A percentile compares a stretch with the other conserved stretches of the same genome.
These are phyloP conservation scores for Neotragus moschatus DNA, from an alignment of 2,113 vertebrate species.

Conservation along the genomic window DNA sequence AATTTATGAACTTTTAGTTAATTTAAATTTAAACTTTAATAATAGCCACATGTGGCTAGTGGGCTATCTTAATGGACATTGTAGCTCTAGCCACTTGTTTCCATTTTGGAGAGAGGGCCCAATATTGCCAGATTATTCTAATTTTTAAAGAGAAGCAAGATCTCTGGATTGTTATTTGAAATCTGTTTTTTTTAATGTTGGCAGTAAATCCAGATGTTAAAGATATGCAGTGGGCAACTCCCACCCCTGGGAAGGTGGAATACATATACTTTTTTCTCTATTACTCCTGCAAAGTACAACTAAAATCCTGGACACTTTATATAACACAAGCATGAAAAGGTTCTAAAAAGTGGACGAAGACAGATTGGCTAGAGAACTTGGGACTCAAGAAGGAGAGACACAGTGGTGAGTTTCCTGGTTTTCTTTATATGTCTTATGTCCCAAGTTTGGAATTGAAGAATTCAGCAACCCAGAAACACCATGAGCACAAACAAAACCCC, in stretches of 20 bases:
- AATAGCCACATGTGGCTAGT: background rate
- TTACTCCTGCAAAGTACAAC: background rate
- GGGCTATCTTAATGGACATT: background rate
- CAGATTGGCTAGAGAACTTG: background rate
- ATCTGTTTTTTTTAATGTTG: background rate
- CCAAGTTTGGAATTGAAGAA: background rate
- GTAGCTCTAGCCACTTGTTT: background rate
- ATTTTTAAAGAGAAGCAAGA: constrained; percentile 9
- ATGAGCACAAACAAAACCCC: background rate
- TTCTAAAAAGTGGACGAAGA: constrained; percentile 1
- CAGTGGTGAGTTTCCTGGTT: background rate
- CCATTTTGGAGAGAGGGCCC: background rate
- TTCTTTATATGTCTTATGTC: background rate
- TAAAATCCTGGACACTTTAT: background rate
- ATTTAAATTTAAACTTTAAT: background rate
- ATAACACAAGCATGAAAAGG: background rate
- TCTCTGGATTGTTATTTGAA: constrained; percentile 29
- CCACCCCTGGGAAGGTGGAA: background rate
- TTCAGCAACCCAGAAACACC: background rate
- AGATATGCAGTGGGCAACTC: background rate
- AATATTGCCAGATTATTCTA: background rate
- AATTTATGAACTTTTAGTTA: background rate
- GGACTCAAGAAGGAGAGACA: background rate
- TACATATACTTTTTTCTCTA: background rate
- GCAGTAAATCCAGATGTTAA: constrained; percentile 8